Evolutionary conservation across 2,797 vertebrate species (phyloP).

Genomic region (Sardinella longiceps): DNA sequence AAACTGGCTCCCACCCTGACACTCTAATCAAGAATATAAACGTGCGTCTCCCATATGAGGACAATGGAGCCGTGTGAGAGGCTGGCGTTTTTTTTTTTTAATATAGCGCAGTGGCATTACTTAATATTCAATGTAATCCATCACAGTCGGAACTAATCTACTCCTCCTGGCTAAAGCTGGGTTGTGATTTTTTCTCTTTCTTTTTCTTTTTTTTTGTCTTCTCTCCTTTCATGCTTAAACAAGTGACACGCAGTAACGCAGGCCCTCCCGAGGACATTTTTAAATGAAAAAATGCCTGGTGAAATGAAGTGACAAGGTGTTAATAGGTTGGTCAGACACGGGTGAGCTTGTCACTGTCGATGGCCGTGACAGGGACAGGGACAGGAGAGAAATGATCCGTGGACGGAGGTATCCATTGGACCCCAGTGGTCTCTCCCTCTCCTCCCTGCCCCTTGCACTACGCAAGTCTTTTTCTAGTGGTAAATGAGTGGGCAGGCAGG

Average conservation of each 20-base stretch:
- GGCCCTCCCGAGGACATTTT: background rate
- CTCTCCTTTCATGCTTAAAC: background rate
- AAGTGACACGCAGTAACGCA: constrained; percentile 2
- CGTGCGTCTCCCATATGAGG: background rate
- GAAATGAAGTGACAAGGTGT: background rate
- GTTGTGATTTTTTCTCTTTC: background rate
- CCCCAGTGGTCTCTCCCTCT: background rate
- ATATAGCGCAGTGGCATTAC: background rate
- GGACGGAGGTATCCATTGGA: background rate
- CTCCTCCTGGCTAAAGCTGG: background rate
- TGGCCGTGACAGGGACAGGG: background rate
- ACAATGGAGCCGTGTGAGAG: background rate
- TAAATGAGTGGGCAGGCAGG: background rate
- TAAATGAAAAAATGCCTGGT: background rate
- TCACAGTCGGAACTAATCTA: constrained; percentile 19
- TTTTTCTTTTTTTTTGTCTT: background rate
- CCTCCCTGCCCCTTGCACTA: background rate
- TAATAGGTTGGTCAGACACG: background rate
- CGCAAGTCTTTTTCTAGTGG: background rate
- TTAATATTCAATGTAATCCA: constrained; percentile 25
- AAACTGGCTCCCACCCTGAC: background rate
- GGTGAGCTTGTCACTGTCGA: background rate
- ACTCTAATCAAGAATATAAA: constrained; percentile 11
- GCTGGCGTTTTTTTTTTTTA: background rate
- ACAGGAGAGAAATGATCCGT: background rate